Percentiles rank a stretch among this genome's conserved stretches.
Evolutionary conservation across 2,888 invertebrate genomes (phyloP).

Genomic region (Leptinotarsa peninsularis): DNA sequence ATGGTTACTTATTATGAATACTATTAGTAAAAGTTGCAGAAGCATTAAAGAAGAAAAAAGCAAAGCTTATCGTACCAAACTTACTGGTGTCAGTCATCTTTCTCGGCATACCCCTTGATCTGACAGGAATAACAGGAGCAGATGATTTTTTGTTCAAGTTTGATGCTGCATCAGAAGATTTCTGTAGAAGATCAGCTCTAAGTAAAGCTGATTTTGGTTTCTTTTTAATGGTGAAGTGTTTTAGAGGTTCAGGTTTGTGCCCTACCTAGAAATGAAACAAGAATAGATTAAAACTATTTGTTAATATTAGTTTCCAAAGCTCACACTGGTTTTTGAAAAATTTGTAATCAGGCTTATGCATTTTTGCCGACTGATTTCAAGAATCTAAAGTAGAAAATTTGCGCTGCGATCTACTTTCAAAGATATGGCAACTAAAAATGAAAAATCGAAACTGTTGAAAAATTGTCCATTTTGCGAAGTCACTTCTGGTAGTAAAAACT

Average conservation of each 20-base stretch:
- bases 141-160: conserved; percentile 91
- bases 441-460: too few relatives aligned
- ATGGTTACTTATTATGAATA: not conserved
- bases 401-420: too few relatives aligned
- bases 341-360: not conserved
- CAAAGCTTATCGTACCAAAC: conserved; percentile 33
- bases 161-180: conserved; percentile 89
- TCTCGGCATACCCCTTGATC: conserved; percentile 89
- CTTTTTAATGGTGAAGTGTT: conserved; percentile 92
- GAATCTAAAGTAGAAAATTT: too few relatives aligned
- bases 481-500: too few relatives aligned
- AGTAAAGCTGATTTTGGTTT: conserved; percentile 95
- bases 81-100: conserved; percentile 97
- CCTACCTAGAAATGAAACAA: conserved; percentile 71
- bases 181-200: conserved; percentile 89
- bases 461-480: too few relatives aligned
- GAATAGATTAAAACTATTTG: not conserved
- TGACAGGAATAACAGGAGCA: conserved; percentile 88
- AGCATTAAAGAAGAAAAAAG: conserved; percentile 25
- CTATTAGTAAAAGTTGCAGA: not conserved
- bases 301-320: too few relatives aligned
- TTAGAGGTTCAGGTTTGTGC: conserved; percentile 84
- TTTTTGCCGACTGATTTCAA: not conserved
- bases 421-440: too few relatives aligned
- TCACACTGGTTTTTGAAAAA: too few relatives aligned